Evolutionary conservation across 1,140 invertebrate species (phyloP).

Genomic region (Phymorhynchus buccinoides): DNA sequence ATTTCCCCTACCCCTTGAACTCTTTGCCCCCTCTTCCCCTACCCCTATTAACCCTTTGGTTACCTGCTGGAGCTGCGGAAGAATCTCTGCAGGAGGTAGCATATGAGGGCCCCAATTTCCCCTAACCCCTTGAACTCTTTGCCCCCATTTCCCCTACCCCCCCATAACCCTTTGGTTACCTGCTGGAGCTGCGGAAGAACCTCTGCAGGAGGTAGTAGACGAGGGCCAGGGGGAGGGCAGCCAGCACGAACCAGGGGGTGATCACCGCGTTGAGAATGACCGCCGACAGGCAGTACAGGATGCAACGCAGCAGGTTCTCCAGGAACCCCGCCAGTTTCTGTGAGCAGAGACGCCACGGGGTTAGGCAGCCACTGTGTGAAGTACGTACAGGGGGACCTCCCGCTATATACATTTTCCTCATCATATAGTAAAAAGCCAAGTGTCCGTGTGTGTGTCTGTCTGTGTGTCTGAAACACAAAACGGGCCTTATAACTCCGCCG

Average conservation of each 20-base stretch:
- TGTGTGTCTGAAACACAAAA: too few relatives aligned
- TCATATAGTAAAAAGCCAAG: too few relatives aligned
- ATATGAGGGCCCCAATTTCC: too few relatives aligned
- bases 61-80: conserved; percentile 90
- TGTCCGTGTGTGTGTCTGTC: too few relatives aligned
- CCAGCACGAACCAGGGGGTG: conserved; percentile 64
- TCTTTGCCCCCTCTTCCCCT: too few relatives aligned
- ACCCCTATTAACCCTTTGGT: neutral
- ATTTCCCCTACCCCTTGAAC: neutral
- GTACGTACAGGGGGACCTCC: too few relatives aligned
- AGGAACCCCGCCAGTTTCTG: conserved; percentile 60
- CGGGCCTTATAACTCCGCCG: too few relatives aligned
- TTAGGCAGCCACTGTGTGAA: too few relatives aligned
- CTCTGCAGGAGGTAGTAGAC: conserved; percentile 78
- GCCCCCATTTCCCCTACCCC: too few relatives aligned
- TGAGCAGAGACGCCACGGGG: too few relatives aligned
- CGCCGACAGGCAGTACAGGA: conserved; percentile 59
- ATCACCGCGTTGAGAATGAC: conserved; percentile 60
- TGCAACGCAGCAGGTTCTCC: conserved; percentile 56
- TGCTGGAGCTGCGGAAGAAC: conserved; percentile 92
- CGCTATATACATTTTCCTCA: too few relatives aligned
- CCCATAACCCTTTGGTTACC: conserved; percentile 75
- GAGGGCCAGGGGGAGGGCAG: conserved; percentile 58
- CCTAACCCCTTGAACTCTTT: too few relatives aligned
- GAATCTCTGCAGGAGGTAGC: conserved; percentile 82